These are phyloP conservation scores for Dipus sagitta DNA, from an alignment of 2,797 vertebrate species.

Conservation along the genomic window DNA sequence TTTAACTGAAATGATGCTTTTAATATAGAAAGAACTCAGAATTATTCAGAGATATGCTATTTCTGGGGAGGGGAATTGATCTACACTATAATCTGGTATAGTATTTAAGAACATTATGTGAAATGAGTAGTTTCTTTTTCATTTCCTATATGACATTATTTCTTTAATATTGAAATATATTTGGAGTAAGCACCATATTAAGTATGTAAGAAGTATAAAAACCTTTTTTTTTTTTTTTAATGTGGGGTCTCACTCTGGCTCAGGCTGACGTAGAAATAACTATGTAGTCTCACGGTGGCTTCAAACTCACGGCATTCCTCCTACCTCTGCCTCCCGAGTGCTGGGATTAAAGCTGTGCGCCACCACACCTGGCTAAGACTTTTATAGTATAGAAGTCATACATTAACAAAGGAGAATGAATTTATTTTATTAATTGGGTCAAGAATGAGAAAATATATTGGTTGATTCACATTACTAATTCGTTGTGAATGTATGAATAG, in stretches of 20 bases:
- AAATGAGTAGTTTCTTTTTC: neutral
- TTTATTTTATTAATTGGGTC: neutral
- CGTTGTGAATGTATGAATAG: neutral
- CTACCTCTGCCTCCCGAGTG: too few species aligned
- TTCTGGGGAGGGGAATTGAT: neutral
- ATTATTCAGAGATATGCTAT: neutral
- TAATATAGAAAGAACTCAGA: neutral
- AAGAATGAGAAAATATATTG: neutral
- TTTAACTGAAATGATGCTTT: neutral
- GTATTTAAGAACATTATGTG: neutral
- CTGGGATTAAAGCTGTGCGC: too few species aligned
- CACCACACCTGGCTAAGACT: too few species aligned
- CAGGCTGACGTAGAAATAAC: too few species aligned
- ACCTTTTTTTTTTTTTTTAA: neutral
- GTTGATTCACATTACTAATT: constrained; percentile 17
- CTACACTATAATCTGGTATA: neutral
- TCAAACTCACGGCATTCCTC: too few species aligned
- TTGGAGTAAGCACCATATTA: neutral
- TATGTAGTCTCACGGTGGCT: too few species aligned
- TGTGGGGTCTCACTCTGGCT: too few species aligned
- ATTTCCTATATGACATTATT: neutral
- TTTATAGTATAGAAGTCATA: neutral
- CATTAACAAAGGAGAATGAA: neutral
- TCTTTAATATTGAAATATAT: neutral
- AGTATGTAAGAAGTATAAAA: neutral